Evolutionary conservation across 2,888 invertebrate species (phyloP), one percentile per base, ranked within the genome.

Genomic region (Polyploca ridens): DNA sequence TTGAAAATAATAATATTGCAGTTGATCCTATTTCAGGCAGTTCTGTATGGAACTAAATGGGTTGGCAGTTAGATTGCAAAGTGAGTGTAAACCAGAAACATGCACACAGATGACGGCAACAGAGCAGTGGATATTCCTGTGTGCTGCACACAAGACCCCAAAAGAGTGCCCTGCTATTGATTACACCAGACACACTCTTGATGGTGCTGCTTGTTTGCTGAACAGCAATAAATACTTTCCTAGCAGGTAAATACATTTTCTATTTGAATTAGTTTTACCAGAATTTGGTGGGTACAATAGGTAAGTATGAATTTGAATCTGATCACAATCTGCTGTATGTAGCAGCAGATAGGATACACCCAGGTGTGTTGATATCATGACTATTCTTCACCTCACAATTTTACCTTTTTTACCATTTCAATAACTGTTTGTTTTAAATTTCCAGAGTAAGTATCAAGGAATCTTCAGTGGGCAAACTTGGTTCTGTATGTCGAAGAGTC

Each of bases 161-260:
- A 99, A 99, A 91, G 99, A 99, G 95, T 99, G 99, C 91, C 98
- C 99, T 66, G 99, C 99, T 64, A 99, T 99, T 88, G 99, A 99
- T 92, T 99, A 99, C 85, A 99, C 99, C 2, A 95, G 99, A 77
- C 99, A 99, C 88, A 99, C 99, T 58, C 94, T 99, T 70, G 99
- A 99, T 93, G 99, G 99, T 44, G 99, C 99, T 72, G 99, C 99
- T 72, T 99, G 99, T 94, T 95, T 99, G 79, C 96, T 99, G 70
- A 99, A 99, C 94, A 99, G 99, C 94, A 99, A 99, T 94, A 99
- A 99, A 95, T 99, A 99, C 93, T 99, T 99, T 94, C 99, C 99
- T 70, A 99, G 99, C 97, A 97, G 98, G 98, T 98, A 93, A 81
- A 79, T 77, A 63, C 5, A 14, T 33, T 60, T 10, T 27, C 41